Evolutionary conservation across 1,140 invertebrate species (phyloP).

Genomic region (Amphibalanus amphitrite): DNA sequence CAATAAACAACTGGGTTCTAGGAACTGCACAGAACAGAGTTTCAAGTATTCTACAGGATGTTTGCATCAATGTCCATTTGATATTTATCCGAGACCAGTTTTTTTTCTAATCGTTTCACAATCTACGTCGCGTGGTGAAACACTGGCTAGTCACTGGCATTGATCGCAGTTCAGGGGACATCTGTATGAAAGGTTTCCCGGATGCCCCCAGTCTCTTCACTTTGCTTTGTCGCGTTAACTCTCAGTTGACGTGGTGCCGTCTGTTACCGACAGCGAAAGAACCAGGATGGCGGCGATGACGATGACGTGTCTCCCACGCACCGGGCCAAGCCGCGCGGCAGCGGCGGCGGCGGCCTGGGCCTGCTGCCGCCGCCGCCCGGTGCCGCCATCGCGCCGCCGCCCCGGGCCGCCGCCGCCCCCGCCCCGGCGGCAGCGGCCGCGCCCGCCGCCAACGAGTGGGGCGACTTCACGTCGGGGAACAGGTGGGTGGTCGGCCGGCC

Average conservation of each 20-base stretch:
- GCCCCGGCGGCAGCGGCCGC: conserved; percentile 24
- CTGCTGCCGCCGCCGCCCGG: conserved; percentile 72
- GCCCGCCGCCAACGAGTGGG: conserved; percentile 42
- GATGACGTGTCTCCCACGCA: conserved; percentile 16
- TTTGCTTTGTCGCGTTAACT: not conserved
- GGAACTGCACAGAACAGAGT: too few relatives aligned
- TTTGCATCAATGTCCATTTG: too few relatives aligned
- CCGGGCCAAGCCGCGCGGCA: conserved; percentile 40
- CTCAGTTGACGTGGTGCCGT: not conserved
- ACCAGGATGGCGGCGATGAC: conserved; percentile 38
- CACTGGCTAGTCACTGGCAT: too few relatives aligned
- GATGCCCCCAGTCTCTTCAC: conserved; percentile 15
- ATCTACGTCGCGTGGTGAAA: too few relatives aligned
- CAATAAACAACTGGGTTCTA: too few relatives aligned
- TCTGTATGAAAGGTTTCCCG: not conserved
- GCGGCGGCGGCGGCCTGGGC: conserved; percentile 30
- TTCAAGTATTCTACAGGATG: too few relatives aligned
- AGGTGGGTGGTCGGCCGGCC: too few relatives aligned
- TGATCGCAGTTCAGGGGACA: too few relatives aligned
- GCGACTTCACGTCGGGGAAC: too few relatives aligned
- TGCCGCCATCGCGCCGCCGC: conserved; percentile 43
- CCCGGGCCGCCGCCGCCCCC: conserved; percentile 36
- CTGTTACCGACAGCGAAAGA: conserved; percentile 52
- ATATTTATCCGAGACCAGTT: conserved; percentile 7
- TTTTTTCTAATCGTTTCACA: conserved; percentile 8